These are phyloP conservation scores for Gyps fulvus DNA, from an alignment of 2,113 vertebrate species.

Conservation along the genomic window DNA sequence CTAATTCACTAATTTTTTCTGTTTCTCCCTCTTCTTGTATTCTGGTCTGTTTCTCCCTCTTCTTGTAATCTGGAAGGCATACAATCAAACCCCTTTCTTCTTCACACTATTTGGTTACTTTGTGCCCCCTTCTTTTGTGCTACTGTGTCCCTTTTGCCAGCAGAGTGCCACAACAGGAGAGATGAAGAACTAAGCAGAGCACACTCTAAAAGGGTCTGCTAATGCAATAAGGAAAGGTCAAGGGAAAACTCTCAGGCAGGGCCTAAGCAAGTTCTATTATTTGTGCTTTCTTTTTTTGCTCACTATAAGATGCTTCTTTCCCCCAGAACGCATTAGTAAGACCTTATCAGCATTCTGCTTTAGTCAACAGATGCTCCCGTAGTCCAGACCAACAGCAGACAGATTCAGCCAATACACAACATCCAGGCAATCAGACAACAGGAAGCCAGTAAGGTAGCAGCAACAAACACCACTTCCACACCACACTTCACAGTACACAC, in stretches of 20 bases:
- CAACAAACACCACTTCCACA: not conserved
- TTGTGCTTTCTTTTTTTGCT: not conserved
- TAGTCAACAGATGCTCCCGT: not conserved
- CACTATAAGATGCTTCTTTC: not conserved
- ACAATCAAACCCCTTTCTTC: not conserved
- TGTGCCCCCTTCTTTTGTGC: not conserved
- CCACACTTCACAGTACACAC: not conserved
- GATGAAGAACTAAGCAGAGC: not conserved
- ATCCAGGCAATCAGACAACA: not conserved
- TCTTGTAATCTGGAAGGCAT: not conserved
- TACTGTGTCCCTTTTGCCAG: not conserved
- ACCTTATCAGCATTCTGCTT: not conserved
- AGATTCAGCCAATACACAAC: accelerated
- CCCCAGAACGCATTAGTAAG: not conserved
- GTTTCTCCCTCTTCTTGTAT: not conserved
- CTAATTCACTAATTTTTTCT: not conserved
- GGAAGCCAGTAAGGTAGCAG: not conserved
- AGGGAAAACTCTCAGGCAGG: not conserved
- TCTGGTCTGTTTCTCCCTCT: not conserved
- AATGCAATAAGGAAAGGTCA: not conserved
- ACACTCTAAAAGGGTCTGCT: not conserved
- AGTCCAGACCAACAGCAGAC: not conserved
- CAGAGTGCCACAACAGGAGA: not conserved
- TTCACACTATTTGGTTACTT: not conserved
- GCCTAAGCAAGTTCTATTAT: not conserved